A percentile compares a stretch with the other conserved stretches of the same genome.
phyloP scores from a whole-genome alignment of 2,888 invertebrate species.

The Listrodromus nycthemerus region DNA sequence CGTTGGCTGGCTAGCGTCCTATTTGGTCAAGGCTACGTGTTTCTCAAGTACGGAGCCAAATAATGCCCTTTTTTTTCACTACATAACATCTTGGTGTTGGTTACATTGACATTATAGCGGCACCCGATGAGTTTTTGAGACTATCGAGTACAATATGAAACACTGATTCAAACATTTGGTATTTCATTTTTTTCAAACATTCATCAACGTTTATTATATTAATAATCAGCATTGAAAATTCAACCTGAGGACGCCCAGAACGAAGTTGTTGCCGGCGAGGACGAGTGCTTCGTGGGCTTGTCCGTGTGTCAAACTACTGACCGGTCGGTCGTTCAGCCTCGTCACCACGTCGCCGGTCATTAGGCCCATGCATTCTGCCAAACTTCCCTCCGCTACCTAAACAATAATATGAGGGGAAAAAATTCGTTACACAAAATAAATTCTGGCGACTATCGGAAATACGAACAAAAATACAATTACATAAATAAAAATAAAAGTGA shows the following conservation, averaged over 20 bases:
- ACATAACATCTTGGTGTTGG: constrained; percentile 40
- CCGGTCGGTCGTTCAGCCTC: constrained; percentile 89
- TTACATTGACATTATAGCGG: constrained; percentile 28
- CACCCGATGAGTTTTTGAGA: not conserved
- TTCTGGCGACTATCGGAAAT: too few relatives aligned
- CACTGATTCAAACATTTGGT: not conserved
- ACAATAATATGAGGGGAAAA: constrained; percentile 49
- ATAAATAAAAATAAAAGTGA: too few relatives aligned
- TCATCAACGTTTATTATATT: constrained; percentile 39
- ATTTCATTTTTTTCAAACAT: constrained; percentile 7
- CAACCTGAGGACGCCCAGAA: constrained; percentile 90
- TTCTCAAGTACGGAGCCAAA: constrained; percentile 62
- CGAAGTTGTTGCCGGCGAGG: constrained; percentile 90
- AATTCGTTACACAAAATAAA: not conserved
- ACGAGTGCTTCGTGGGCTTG: constrained; percentile 91
- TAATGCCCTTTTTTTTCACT: constrained; percentile 54
- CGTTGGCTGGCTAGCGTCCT: constrained; percentile 36
- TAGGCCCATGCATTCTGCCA: constrained; percentile 93
- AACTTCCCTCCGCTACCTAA: constrained; percentile 92
- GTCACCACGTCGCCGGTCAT: constrained; percentile 94
- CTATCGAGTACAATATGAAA: constrained; percentile 1
- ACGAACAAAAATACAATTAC: too few relatives aligned
- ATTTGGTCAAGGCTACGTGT: constrained; percentile 65
- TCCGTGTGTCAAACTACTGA: constrained; percentile 90
- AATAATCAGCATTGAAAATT: constrained; percentile 50